Evolutionary conservation across 2,888 invertebrate species (phyloP), one percentile per base, ranked within the genome.

Genomic region (Phorcus lineatus): DNA sequence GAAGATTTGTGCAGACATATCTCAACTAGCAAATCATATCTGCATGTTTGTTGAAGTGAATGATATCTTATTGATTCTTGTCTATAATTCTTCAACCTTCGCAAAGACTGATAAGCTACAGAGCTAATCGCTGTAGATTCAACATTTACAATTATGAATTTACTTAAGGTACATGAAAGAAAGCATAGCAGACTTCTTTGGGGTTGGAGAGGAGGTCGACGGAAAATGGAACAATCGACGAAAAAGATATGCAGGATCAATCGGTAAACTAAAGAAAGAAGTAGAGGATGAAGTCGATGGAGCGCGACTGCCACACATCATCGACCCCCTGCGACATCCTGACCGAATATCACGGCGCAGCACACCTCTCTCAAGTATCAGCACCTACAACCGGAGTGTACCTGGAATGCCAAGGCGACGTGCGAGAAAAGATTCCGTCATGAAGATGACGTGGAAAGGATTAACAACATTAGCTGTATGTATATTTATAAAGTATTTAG

Each of bases 161-260:
- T 47, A 9, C 3, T 28, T 31, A 76, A 95, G 95, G 91, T 96
- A 96, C 93, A 95, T 97, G 91, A 96, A 95, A 92, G 95, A 95
- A 87, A 96, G 96, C 92, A 96, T 97, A 80, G 96, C 96, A 80
- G 96, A 95, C 87, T 97, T 97, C 94, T 97, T 97, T 92, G 97
- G 97, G 24, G 96, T 97, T 81, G 96, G 96, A 90, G 96, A 96
- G 90, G 96, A 96, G 87, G 96, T 92, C 80, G 79, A 9, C 81
- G 84, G 82, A 16, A 86, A 88, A 77, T 97, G 97, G 97, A 94
- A 96, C 90, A 96, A 97, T 91, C 94, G 97, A 91, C 94, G 97
- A 52, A 86, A 86, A 79, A 85, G 89, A 31, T 88, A 88, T 83
- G 89, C 84, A 57, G 86, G 81, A 83, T 88, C 77, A 83, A 87